Percentiles rank a stretch among this genome's conserved stretches.
Evolutionary conservation across 2,888 invertebrate species (phyloP).

Genomic region (Eudemis profundana): DNA sequence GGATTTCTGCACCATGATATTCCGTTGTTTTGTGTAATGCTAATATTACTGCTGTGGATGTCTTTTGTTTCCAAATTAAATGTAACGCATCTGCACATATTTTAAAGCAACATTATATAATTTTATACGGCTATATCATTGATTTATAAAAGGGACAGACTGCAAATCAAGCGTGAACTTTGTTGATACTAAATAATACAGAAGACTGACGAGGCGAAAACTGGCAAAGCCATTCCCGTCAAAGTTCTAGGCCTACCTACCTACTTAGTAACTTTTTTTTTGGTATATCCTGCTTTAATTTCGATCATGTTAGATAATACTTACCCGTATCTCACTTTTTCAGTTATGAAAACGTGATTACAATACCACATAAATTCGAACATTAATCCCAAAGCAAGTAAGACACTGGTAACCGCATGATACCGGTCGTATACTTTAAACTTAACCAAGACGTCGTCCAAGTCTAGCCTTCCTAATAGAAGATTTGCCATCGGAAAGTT

Average conservation of each 20-base stretch:
- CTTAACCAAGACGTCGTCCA: slow-evolving; percentile 6
- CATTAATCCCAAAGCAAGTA: neutral
- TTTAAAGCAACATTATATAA: too few relatives aligned
- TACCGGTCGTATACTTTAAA: slow-evolving; percentile 8
- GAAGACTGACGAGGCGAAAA: too few relatives aligned
- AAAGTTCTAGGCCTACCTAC: too few relatives aligned
- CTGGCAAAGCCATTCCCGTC: too few relatives aligned
- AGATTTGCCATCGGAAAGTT: neutral
- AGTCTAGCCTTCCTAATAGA: neutral
- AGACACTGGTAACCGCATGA: neutral
- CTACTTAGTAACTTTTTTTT: too few relatives aligned
- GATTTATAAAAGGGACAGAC: too few relatives aligned
- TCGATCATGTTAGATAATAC: neutral
- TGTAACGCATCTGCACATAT: neutral
- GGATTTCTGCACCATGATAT: slow-evolving; percentile 14
- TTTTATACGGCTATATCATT: too few relatives aligned
- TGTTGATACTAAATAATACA: too few relatives aligned
- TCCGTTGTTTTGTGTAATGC: neutral
- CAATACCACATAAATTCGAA: neutral
- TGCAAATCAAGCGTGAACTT: neutral
- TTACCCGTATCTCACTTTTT: neutral
- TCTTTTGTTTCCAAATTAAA: neutral
- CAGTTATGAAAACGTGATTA: slow-evolving; percentile 2
- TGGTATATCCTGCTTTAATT: too few relatives aligned
- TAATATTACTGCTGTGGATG: slow-evolving; percentile 1